These are phyloP conservation scores for Formica selysi DNA, from an alignment of 1,140 invertebrate species.

Conservation along the genomic window DNA sequence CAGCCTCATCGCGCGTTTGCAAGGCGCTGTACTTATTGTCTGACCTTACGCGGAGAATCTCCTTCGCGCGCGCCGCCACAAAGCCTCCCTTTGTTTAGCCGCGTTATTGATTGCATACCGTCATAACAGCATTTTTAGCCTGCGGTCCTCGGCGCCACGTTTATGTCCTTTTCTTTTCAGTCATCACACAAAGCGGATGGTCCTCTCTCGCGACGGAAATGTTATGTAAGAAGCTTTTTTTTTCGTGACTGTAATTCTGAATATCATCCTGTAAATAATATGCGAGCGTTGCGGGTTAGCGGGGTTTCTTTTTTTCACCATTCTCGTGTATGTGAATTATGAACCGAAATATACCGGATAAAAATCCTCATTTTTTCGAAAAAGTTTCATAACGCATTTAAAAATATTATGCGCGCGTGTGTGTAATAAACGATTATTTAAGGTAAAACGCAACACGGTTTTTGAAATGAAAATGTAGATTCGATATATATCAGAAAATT, in stretches of 20 bases:
- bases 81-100: constrained; percentile 73
- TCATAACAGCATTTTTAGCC: constrained; percentile 63
- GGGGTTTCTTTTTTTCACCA: constrained; percentile 15
- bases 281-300: constrained; percentile 49
- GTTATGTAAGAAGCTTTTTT: neutral
- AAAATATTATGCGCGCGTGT: neutral
- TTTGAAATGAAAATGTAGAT: neutral
- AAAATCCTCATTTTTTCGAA: neutral
- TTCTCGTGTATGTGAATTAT: neutral
- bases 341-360: neutral
- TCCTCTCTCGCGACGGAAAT: neutral
- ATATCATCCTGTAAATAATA: neutral
- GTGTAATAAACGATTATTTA: constrained; percentile 17
- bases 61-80: constrained; percentile 66
- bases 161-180: neutral
- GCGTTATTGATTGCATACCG: constrained; percentile 77
- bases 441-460: neutral
- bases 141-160: constrained; percentile 20
- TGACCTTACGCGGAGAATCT: constrained; percentile 73
- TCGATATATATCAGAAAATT: neutral
- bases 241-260: neutral
- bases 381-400: constrained; percentile 20
- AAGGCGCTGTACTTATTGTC: constrained; percentile 69
- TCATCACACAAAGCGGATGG: neutral
- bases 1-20: constrained; percentile 58